Percentiles rank a stretch among this genome's conserved stretches.
Evolutionary conservation across 1,140 invertebrate genomes (phyloP).

Genomic region (Diorhabda sublineata): DNA sequence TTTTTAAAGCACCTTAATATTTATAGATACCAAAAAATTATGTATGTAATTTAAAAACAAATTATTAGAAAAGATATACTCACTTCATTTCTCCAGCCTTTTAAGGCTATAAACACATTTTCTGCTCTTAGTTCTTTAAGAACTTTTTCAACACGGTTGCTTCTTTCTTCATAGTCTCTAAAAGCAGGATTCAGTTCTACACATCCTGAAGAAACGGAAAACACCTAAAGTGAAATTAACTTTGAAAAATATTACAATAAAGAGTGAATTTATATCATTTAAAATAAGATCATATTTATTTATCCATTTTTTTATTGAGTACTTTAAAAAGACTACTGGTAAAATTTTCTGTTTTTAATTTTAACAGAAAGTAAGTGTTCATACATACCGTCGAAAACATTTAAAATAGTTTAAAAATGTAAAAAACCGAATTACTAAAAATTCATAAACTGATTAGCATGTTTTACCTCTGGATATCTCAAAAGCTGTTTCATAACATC

Average conservation of each 20-base stretch:
- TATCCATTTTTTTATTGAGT: too few species aligned
- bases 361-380: too few species aligned
- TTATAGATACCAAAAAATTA: too few species aligned
- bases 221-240: constrained; percentile 52
- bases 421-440: background rate
- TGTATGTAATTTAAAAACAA: too few species aligned
- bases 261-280: too few species aligned
- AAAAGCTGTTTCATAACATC: constrained; percentile 76
- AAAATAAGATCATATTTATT: too few species aligned
- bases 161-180: constrained; percentile 75
- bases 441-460: too few species aligned
- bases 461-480: constrained; percentile 72
- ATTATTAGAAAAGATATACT: constrained; percentile 6
- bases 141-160: constrained; percentile 72
- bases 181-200: constrained; percentile 82
- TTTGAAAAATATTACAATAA: too few species aligned
- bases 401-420: background rate
- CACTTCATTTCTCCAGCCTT: constrained; percentile 89
- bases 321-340: too few species aligned
- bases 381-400: too few species aligned
- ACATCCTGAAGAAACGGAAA: constrained; percentile 64
- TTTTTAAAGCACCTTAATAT: too few species aligned
- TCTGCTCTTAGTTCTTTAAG: constrained; percentile 65
- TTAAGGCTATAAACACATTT: constrained; percentile 63
- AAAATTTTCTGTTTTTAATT: too few species aligned